These are phyloP conservation scores for Heterohyrax brucei DNA, from an alignment of 2,797 vertebrate genomes.

Conservation along the genomic window DNA sequence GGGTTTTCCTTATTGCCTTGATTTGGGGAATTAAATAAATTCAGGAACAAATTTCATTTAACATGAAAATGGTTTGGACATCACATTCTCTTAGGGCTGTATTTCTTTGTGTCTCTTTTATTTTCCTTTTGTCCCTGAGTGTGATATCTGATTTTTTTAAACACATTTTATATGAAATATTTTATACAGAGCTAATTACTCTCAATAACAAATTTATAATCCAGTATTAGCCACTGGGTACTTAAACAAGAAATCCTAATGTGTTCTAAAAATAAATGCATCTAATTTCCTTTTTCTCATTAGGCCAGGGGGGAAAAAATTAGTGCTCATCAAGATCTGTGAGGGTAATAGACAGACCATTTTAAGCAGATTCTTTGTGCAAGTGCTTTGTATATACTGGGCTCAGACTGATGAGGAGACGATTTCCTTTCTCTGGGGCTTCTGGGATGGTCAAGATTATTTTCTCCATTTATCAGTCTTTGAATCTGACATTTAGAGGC, in stretches of 20 bases:
- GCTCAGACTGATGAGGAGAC: not conserved
- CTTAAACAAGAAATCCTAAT: not conserved
- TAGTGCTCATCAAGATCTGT: not conserved
- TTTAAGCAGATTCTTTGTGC: not conserved
- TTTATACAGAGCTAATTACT: conserved; percentile 34
- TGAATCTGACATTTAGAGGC: conserved; percentile 37
- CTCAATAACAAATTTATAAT: conserved; percentile 42
- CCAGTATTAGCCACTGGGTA: not conserved
- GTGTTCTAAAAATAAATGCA: conserved; percentile 8
- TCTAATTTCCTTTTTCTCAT: conserved; percentile 30
- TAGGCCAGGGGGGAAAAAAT: not conserved
- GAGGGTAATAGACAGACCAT: not conserved
- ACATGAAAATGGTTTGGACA: conserved; percentile 29
- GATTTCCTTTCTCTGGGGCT: rapidly evolving
- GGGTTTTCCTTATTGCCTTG: no score
- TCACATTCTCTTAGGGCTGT: not conserved
- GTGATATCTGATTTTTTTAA: conserved; percentile 27
- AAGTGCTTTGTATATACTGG: not conserved
- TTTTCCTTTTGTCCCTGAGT: not conserved
- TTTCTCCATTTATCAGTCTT: conserved; percentile 52
- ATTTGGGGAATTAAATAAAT: not conserved
- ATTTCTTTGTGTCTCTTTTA: not conserved
- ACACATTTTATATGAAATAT: conserved; percentile 18
- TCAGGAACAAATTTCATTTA: not conserved
- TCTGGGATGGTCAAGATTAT: not conserved